Conservation (phyloP, 2,797 vertebrate genomes). For the Macropus fuliginosus region DNA sequence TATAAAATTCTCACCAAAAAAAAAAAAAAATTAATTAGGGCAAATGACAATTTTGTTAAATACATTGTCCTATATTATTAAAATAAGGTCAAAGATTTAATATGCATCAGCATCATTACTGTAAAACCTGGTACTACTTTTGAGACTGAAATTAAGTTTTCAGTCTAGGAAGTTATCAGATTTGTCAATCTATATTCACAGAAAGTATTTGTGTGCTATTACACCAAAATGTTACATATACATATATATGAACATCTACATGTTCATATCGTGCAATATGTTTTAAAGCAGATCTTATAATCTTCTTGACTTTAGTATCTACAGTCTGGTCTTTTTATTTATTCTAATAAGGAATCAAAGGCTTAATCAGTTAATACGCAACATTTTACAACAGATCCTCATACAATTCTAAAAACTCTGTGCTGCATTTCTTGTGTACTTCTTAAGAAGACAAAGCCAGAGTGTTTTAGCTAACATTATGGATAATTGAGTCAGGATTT, state of each 20-base stretch:
- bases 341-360: conserved; percentile 44
- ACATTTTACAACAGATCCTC: conserved; percentile 53
- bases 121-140: conserved; percentile 32
- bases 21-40: conserved; percentile 42
- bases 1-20: not conserved
- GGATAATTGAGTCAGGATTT: not conserved
- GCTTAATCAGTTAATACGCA: conserved; percentile 38
- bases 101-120: conserved; percentile 42
- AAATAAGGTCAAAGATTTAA: conserved; percentile 45
- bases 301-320: conserved; percentile 54
- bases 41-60: conserved; percentile 52
- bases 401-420: conserved; percentile 56
- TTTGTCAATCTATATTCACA: conserved; percentile 43
- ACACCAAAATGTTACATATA: conserved; percentile 18
- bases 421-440: conserved; percentile 50
- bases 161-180: conserved; percentile 7
- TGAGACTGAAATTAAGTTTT: conserved; percentile 35
- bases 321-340: conserved; percentile 61
- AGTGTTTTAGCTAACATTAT: not conserved
- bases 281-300: conserved; percentile 24
- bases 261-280: not conserved
- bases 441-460: conserved; percentile 69
- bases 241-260: conserved; percentile 8
- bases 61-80: not conserved
- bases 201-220: conserved; percentile 45